Conservation (phyloP, 2,113 vertebrate genomes). For the Polypterus senegalus region DNA sequence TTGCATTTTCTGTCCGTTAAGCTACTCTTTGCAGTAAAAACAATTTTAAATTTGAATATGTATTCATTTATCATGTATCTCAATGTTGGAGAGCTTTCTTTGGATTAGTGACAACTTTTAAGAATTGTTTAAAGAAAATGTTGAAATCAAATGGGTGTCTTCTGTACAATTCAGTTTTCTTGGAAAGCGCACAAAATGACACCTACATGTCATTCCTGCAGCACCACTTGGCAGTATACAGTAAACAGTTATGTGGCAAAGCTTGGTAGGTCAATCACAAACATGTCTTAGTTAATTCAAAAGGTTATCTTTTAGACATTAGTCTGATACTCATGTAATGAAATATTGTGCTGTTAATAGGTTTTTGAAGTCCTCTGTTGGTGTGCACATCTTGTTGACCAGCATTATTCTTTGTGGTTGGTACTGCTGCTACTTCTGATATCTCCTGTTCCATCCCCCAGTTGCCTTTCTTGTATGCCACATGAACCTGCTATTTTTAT, state of each 20-base stretch:
- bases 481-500: not conserved
- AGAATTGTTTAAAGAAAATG: conserved; percentile 20
- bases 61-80: not conserved
- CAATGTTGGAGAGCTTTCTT: not conserved
- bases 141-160: conserved; percentile 13
- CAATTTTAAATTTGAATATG: conserved; percentile 17
- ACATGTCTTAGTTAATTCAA: conserved; percentile 49
- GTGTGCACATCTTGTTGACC: conserved; percentile 1
- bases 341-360: not conserved
- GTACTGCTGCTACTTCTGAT: not conserved
- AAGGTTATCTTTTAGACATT: conserved; percentile 60
- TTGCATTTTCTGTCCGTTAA: conserved; percentile 32
- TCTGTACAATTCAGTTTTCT: conserved; percentile 9
- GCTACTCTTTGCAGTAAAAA: conserved; percentile 28
- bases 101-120: conserved; percentile 1
- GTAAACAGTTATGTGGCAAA: conserved; percentile 24
- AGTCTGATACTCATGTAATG: not conserved
- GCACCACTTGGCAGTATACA: not conserved
- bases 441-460: too few relatives aligned
- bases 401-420: not conserved
- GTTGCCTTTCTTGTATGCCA: too few relatives aligned
- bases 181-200: conserved; percentile 14
- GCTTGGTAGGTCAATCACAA: conserved; percentile 34
- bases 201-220: conserved; percentile 30
- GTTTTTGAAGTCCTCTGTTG: not conserved